phyloP scores from a whole-genome alignment of 2,888 invertebrate genomes.

The Polyploca ridens region DNA sequence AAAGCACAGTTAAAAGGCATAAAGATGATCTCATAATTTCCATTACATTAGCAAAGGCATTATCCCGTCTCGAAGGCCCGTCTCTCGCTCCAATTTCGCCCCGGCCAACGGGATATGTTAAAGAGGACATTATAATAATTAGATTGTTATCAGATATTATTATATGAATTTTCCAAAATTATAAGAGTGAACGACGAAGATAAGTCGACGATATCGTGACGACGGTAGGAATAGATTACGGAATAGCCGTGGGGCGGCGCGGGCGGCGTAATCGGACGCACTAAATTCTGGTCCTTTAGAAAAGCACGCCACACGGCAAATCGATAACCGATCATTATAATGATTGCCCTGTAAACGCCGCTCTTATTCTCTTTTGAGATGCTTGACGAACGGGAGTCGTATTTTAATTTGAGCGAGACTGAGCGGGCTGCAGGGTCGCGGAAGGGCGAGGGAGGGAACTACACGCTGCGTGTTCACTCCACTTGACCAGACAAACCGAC shows the following conservation, averaged over 20 bases:
- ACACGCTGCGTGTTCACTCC: constrained; percentile 21
- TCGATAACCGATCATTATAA: constrained; percentile 83
- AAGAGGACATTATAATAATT: constrained; percentile 84
- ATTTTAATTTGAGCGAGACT: constrained; percentile 54
- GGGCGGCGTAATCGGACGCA: constrained; percentile 70
- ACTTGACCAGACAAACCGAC: constrained; percentile 33
- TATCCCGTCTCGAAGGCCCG: constrained; percentile 68
- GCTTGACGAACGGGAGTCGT: constrained; percentile 78
- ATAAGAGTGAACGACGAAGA: constrained; percentile 76
- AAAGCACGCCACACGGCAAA: constrained; percentile 77
- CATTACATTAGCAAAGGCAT: constrained; percentile 76
- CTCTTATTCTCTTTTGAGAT: constrained; percentile 66
- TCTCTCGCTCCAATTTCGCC: constrained; percentile 72
- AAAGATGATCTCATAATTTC: constrained; percentile 77
- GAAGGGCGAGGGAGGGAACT: constrained; percentile 25
- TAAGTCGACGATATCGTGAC: constrained; percentile 79
- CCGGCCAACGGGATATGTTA: constrained; percentile 79
- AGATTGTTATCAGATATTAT: constrained; percentile 83
- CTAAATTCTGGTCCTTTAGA: constrained; percentile 78
- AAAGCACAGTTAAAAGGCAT: constrained; percentile 74
- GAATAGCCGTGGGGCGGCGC: constrained; percentile 66
- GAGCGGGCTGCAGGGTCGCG: constrained; percentile 19
- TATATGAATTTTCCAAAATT: constrained; percentile 82
- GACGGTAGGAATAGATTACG: constrained; percentile 79
- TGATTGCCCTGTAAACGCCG: constrained; percentile 79